Evolutionary conservation across 2,888 invertebrate genomes (phyloP), one percentile per base, ranked within the genome.

Genomic region (Pasiphila rectangulata): DNA sequence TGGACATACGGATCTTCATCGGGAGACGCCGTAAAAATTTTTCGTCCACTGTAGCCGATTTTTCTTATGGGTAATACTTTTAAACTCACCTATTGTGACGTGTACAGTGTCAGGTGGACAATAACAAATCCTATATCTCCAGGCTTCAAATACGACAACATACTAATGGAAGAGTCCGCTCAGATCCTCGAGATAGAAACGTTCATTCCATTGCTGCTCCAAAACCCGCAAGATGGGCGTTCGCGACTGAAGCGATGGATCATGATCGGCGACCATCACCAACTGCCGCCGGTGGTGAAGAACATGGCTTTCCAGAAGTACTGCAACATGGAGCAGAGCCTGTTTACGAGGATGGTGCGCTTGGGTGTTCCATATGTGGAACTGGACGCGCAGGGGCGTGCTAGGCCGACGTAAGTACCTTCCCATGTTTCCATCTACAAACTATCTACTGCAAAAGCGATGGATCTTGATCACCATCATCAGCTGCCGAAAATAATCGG

Each of bases 271-370:
- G 99, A 96, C 85, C 99, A 99, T 82, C 98, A 99, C 83, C 99
- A 99, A 83, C 89, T 99, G 61, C 99, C 99, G 0, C 99, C 99
- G 0, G 98, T 99, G 6, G 98, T 99, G 34, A 99, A 99, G 86
- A 99, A 99, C 81, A 98, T 99, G 96, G 99, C 99, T 4, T 99
- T 99, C 88, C 99, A 99, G 83, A 99, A 99, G 78, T 99, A 98
- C 83, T 98, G 97, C 42, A 99, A 99, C 73, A 99, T 99, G 99
- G 99, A 99, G 72, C 99, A 99, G 86, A 98, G 98, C 41, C 90
- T 99, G 27, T 99, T 99, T 80, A 98, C 99, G 0, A 91, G 99
- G 56, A 93, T 99, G 76, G 98, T 99, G 7, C 90, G 98, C 4
- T 90, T 99, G 0, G 98, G 98, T 0, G 98, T 99, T 1, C 99